These are phyloP conservation scores for Electrophaes corylata DNA, from an alignment of 2,888 invertebrate genomes.

Conservation along the genomic window DNA sequence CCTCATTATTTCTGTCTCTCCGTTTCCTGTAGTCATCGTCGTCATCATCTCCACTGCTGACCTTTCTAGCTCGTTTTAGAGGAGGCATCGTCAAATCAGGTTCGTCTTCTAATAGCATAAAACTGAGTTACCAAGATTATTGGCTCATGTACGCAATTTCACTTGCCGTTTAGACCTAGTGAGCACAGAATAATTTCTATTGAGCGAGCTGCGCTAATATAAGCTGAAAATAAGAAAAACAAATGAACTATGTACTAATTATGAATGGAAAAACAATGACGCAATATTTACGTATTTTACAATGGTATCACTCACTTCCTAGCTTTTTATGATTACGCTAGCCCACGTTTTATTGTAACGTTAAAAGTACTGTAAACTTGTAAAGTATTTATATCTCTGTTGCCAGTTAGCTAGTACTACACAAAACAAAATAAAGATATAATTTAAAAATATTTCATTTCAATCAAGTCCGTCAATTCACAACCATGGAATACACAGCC, in stretches of 20 bases:
- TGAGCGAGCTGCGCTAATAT: background rate
- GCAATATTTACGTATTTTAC: conserved; percentile 40
- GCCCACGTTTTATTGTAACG: too few relatives aligned
- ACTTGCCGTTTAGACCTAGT: background rate
- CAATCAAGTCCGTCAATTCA: too few relatives aligned
- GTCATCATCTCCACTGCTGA: conserved; percentile 86
- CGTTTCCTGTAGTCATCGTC: conserved; percentile 89
- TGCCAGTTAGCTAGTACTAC: too few relatives aligned
- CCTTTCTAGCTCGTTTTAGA: conserved; percentile 67
- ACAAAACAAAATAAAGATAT: too few relatives aligned
- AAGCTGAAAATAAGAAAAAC: background rate
- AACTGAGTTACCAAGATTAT: conserved; percentile 45
- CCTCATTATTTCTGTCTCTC: conserved; percentile 91
- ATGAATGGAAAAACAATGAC: conserved; percentile 37
- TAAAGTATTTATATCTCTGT: too few relatives aligned
- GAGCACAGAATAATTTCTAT: background rate
- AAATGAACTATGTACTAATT: too few relatives aligned
- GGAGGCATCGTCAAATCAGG: conserved; percentile 66
- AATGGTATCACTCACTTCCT: background rate
- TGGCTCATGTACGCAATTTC: conserved; percentile 33
- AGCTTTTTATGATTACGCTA: too few relatives aligned
- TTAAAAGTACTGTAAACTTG: too few relatives aligned
- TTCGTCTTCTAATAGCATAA: conserved; percentile 73
- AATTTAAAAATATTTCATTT: too few relatives aligned
- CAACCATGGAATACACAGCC: too few relatives aligned